Percentiles rank a stretch among this genome's conserved stretches.
Evolutionary conservation across 2,888 invertebrate genomes (phyloP).

Genomic region (Tenodera sinensis): DNA sequence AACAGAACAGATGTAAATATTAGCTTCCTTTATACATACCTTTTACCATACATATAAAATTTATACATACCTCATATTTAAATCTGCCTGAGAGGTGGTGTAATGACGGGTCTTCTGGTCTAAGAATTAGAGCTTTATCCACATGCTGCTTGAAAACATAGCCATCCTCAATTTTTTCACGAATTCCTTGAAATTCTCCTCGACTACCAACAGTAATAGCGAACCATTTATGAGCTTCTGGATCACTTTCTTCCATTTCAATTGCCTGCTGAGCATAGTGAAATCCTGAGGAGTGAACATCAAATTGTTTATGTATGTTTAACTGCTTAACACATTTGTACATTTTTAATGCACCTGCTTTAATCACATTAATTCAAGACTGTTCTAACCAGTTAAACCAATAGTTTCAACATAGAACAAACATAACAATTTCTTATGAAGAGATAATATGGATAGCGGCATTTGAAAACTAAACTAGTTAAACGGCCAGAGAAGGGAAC

Average conservation of each 20-base stretch:
- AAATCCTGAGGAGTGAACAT: slow-evolving; percentile 46
- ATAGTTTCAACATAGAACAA: too few species aligned
- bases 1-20: neutral
- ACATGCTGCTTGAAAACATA: slow-evolving; percentile 64
- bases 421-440: too few species aligned
- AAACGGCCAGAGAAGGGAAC: too few species aligned
- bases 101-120: slow-evolving; percentile 58
- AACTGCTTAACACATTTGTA: too few species aligned
- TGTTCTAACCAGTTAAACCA: too few species aligned
- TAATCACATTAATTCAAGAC: too few species aligned
- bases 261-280: slow-evolving; percentile 55
- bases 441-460: too few species aligned
- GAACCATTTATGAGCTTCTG: slow-evolving; percentile 69
- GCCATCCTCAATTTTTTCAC: slow-evolving; percentile 64
- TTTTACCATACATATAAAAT: neutral
- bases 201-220: slow-evolving; percentile 63
- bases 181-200: slow-evolving; percentile 50
- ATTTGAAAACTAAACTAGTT: too few species aligned
- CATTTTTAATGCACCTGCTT: too few species aligned
- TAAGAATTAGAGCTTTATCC: slow-evolving; percentile 58
- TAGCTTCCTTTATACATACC: neutral
- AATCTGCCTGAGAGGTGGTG: slow-evolving; percentile 69
- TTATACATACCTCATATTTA: slow-evolving; percentile 54
- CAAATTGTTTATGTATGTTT: neutral
- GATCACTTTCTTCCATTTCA: slow-evolving; percentile 47